These are phyloP conservation scores for Melanotaenia maccullochi DNA, from an alignment of 2,797 vertebrate genomes.

Conservation along the genomic window DNA sequence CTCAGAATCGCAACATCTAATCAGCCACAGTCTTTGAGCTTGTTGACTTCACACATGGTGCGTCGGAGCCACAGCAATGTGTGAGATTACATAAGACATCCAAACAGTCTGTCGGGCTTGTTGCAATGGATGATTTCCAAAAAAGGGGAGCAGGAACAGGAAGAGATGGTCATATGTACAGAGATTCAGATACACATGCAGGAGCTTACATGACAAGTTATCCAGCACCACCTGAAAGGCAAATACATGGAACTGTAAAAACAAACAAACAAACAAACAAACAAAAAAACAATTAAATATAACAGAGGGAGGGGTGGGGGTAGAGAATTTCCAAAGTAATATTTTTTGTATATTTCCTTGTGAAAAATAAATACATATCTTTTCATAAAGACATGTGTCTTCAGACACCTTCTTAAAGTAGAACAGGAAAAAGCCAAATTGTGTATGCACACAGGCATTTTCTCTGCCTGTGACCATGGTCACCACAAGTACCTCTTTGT, in stretches of 20 bases:
- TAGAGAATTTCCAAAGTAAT: background rate
- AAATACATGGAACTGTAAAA: background rate
- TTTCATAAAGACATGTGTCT: too few species aligned
- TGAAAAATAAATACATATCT: background rate
- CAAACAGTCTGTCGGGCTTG: conserved; percentile 54
- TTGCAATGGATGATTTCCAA: conserved; percentile 33
- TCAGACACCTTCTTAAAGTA: background rate
- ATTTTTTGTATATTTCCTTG: background rate
- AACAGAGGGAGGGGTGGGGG: conserved; percentile 26
- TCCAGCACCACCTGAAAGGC: conserved; percentile 26
- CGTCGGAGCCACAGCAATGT: conserved; percentile 42
- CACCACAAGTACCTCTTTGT: conserved; percentile 43
- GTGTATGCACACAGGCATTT: conserved; percentile 8
- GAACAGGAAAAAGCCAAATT: background rate
- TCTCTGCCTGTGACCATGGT: conserved; percentile 25
- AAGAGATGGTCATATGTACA: background rate
- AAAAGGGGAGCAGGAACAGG: conserved; percentile 35
- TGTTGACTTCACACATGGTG: conserved; percentile 57
- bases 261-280: too few species aligned
- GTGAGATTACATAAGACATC: conserved; percentile 53
- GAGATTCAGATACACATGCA: conserved; percentile 16
- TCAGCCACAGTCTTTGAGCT: conserved; percentile 58
- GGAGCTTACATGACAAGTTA: conserved; percentile 56
- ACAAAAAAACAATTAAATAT: too few species aligned
- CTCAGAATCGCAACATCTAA: conserved; percentile 50